Evolutionary conservation across 2,888 invertebrate species (phyloP), one percentile per base, ranked within the genome.

Genomic region (Cordilura impudica): DNA sequence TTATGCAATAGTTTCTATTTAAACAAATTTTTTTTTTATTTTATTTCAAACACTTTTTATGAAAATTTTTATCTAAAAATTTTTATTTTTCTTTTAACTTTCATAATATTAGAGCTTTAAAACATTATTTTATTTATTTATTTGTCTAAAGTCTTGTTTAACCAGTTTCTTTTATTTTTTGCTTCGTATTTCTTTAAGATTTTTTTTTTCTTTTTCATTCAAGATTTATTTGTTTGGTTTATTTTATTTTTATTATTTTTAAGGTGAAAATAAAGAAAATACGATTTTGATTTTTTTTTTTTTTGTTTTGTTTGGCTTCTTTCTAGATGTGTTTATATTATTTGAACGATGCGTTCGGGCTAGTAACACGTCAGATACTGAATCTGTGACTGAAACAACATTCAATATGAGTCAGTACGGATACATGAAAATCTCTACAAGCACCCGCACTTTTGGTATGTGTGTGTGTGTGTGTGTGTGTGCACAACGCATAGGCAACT

Each of bases 311-410:
- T 16, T 78, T 53, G 45, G 14, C 16, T 58, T 29, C 39, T 49
- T 39, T 49, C 1, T 14, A 8, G 56, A 49, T 43, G 47, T 69
- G 43, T 76, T 47, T 69, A 14, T 75, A 67, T 75, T 49, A 72
- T 78, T 73, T 65, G 84, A 85, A 78, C 83, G 85, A 85, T 87
- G 89, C 89, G 88, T 85, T 88, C 88, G 84, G 85, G 83, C 83
- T 88, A 88, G 88, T 87, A 88, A 89, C 89, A 88, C 89, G 89
- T 88, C 87, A 87, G 87, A 88, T 87, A 89, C 89, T 89, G 88
- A 89, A 89, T 88, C 88, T 88, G 87, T 88, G 87, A 87, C 89
- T 88, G 89, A 89, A 88, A 88, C 88, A 88, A 88, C 88, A 88
- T 84, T 86, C 84, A 86, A 85, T 85, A 88, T 88, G 87, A 85